Conservation (phyloP, 2,113 vertebrate genomes). For the Grallaria varia region DNA sequence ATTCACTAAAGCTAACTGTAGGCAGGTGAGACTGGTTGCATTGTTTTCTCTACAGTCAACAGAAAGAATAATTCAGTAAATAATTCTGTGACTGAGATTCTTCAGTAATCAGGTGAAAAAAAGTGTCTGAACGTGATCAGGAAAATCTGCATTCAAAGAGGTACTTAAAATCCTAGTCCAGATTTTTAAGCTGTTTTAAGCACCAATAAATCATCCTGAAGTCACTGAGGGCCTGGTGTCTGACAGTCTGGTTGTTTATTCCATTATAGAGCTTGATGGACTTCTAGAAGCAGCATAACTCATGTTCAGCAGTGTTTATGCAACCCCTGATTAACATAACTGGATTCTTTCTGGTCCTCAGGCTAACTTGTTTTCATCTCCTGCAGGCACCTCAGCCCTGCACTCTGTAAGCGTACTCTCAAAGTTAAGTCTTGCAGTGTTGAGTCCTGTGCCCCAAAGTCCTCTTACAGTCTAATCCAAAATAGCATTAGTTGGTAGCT, state of each 20-base stretch:
- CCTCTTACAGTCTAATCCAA: neutral
- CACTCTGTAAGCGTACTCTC: neutral
- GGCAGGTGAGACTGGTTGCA: neutral
- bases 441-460: neutral
- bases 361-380: neutral
- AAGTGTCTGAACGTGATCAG: neutral
- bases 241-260: neutral
- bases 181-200: neutral
- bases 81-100: neutral
- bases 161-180: neutral
- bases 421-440: neutral
- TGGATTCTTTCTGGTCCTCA: neutral
- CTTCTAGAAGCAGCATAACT: neutral
- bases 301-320: neutral
- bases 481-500: neutral
- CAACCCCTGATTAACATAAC: neutral
- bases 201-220: neutral
- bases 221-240: neutral
- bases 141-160: neutral
- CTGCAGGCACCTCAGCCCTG: neutral
- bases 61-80: neutral
- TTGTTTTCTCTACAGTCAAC: neutral
- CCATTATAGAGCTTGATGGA: neutral
- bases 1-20: neutral
- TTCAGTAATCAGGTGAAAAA: neutral